phyloP scores from a whole-genome alignment of 1,140 invertebrate species.

The Myzus persicae region DNA sequence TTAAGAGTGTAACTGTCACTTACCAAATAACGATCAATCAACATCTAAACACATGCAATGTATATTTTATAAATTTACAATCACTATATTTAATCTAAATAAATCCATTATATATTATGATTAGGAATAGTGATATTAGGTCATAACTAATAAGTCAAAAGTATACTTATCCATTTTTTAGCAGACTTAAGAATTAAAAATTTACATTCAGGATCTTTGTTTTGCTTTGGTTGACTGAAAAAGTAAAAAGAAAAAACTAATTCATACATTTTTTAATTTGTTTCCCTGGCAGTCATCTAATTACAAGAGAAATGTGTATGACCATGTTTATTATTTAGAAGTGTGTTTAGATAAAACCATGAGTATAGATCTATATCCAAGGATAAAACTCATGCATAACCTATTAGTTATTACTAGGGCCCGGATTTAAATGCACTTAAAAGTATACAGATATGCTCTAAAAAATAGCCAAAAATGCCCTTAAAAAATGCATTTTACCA shows the following conservation, averaged over 20 bases:
- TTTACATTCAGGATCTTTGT: background rate
- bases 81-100: background rate
- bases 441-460: no score
- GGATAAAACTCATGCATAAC: no score
- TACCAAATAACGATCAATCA: background rate
- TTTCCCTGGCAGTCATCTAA: no score
- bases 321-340: no score
- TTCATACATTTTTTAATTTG: background rate
- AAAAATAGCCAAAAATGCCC: no score
- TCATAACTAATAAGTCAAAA: background rate
- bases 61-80: slow-evolving; percentile 1
- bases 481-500: no score
- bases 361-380: no score
- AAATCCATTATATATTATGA: background rate
- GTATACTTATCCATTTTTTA: background rate
- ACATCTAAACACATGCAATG: background rate
- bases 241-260: background rate
- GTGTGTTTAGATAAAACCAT: no score
- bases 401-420: no score
- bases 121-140: background rate
- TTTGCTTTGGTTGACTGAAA: no score
- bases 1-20: background rate
- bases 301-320: no score
- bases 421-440: no score
- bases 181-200: background rate